A percentile compares a stretch with the other conserved stretches of the same genome.
phyloP scores from a whole-genome alignment of 2,113 vertebrate species.

The Oryctolagus cuniculus region DNA sequence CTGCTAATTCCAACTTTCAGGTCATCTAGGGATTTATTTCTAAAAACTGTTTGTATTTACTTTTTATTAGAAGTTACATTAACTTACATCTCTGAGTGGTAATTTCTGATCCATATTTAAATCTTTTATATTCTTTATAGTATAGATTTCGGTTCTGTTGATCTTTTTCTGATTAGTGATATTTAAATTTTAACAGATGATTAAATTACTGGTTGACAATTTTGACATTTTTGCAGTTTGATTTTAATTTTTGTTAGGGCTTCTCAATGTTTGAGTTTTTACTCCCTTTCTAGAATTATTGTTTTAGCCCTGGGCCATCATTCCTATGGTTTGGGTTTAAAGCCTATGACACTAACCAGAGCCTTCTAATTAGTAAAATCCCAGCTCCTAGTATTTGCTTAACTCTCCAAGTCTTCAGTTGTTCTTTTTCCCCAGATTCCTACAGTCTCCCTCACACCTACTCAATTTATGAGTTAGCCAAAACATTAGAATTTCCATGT shows the following conservation, averaged over 20 bases:
- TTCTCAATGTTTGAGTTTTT: background rate
- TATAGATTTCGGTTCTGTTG: background rate
- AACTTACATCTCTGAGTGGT: background rate
- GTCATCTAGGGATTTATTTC: constrained; percentile 12
- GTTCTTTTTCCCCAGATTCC: background rate
- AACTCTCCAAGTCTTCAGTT: background rate
- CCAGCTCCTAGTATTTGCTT: background rate
- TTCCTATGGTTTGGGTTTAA: background rate
- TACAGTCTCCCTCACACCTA: background rate
- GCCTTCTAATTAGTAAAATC: constrained; percentile 18
- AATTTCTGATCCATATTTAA: background rate
- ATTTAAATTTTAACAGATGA: background rate
- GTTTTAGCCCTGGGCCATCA: constrained; percentile 1
- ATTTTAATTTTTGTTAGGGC: background rate
- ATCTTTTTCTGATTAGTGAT: constrained; percentile 1
- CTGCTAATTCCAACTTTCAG: background rate
- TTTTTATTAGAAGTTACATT: background rate
- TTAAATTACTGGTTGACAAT: constrained; percentile 20
- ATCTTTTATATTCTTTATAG: background rate
- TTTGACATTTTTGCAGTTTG: background rate
- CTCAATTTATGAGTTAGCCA: background rate
- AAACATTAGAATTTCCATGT: background rate
- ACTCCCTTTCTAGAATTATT: constrained; percentile 33
- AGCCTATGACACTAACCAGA: constrained; percentile 31
- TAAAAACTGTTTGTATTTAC: background rate